Conservation (phyloP, 2,888 invertebrate species). For the Ophion ellenae region DNA sequence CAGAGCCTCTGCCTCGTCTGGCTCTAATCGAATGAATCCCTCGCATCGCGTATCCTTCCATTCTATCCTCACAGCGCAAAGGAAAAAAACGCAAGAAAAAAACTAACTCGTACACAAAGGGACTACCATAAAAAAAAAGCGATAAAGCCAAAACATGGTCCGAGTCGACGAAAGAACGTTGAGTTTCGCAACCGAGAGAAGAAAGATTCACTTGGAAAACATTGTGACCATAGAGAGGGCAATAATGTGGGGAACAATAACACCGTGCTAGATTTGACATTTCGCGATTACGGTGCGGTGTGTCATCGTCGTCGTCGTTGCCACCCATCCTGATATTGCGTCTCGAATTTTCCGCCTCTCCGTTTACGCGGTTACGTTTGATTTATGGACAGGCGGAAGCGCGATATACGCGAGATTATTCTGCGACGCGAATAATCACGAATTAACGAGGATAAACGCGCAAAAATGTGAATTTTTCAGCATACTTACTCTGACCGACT, state of each 20-base stretch:
- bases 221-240: not conserved
- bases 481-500: constrained; percentile 93
- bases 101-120: not conserved
- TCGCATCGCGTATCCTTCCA: not conserved
- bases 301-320: constrained; percentile 72
- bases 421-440: constrained; percentile 4
- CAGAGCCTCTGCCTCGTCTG: not conserved
- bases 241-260: constrained; percentile 31
- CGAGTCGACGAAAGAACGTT: not conserved
- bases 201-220: constrained; percentile 9
- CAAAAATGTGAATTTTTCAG: constrained; percentile 72
- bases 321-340: constrained; percentile 68
- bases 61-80: not conserved
- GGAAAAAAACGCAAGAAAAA: not conserved
- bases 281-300: constrained; percentile 74
- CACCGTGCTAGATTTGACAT: constrained; percentile 70
- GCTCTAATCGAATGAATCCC: not conserved
- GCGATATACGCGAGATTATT: not conserved
- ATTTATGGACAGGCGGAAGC: not conserved
- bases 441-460: constrained; percentile 38
- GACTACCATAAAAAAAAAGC: not conserved
- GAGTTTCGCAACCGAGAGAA: not conserved
- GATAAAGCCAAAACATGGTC: not conserved
- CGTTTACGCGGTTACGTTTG: not conserved
- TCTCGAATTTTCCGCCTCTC: constrained; percentile 36